Conservation (phyloP, 2,797 vertebrate species). For the Anguilla obscura region DNA sequence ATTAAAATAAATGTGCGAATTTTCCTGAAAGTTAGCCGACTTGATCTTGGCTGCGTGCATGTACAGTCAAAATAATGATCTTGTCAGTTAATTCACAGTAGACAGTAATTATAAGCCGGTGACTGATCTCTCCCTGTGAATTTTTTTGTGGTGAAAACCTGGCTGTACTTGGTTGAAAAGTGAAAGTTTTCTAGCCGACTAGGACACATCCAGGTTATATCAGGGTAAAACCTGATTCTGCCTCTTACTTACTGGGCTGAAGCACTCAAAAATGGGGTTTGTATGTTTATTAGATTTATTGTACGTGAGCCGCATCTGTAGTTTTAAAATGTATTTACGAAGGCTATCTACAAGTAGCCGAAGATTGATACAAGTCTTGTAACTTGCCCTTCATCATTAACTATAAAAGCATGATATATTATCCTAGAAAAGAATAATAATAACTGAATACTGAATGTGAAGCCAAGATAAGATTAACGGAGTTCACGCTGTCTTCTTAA, state of each 20-base stretch:
- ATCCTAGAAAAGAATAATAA: neutral
- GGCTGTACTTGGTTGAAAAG: too few relatives aligned
- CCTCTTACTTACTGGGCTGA: too few relatives aligned
- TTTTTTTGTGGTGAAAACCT: too few relatives aligned
- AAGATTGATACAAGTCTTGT: neutral
- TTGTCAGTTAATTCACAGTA: neutral
- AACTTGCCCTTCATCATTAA: neutral
- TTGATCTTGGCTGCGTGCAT: neutral
- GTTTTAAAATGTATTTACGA: neutral
- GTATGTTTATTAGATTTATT: neutral
- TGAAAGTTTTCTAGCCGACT: too few relatives aligned
- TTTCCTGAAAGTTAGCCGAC: neutral
- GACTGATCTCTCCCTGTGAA: neutral
- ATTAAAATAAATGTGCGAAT: neutral
- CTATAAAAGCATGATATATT: neutral
- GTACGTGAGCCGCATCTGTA: neutral
- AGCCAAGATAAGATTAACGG: neutral
- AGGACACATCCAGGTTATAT: too few relatives aligned
- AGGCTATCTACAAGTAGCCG: neutral
- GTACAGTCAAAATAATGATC: neutral
- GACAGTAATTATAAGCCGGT: neutral
- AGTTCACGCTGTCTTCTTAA: neutral
- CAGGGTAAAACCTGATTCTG: too few relatives aligned
- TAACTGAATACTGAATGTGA: neutral
- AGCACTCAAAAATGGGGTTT: neutral